These are phyloP conservation scores for Anser brachyrhynchus DNA, from an alignment of 2,113 vertebrate species.

Conservation along the genomic window DNA sequence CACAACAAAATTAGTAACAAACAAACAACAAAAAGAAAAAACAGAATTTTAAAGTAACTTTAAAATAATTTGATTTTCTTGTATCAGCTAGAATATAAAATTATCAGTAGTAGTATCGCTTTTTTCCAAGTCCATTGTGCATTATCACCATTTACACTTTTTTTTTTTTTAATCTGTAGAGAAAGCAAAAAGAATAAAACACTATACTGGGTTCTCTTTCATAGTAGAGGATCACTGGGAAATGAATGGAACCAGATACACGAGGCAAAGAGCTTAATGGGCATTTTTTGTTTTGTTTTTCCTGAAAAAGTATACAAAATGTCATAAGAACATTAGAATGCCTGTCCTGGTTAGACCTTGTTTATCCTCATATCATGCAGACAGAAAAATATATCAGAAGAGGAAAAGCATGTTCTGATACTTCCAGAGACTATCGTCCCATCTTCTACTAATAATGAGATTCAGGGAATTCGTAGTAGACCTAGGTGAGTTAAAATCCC, in stretches of 20 bases:
- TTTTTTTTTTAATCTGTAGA: not conserved
- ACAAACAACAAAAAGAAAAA: not conserved
- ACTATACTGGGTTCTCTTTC: not conserved
- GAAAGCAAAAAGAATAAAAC: not conserved
- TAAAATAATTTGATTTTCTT: not conserved
- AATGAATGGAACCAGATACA: not conserved
- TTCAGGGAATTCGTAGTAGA: not conserved
- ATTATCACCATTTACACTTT: not conserved
- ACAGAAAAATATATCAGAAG: not conserved
- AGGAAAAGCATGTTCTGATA: not conserved
- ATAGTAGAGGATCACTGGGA: not conserved
- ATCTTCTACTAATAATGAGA: not conserved
- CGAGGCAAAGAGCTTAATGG: not conserved
- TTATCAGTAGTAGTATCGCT: not conserved
- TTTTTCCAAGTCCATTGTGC: not conserved
- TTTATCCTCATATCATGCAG: not conserved
- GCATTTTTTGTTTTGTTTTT: not conserved
- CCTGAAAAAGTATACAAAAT: not conserved
- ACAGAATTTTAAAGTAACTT: not conserved
- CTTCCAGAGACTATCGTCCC: not conserved
- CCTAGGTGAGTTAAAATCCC: not conserved
- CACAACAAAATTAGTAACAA: not conserved
- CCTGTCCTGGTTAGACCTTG: not conserved
- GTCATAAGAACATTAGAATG: not conserved
- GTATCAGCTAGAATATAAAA: not conserved